Base-by-base conservation (phyloP, 2,797 vertebrate species). In the Hippoglossus hippoglossus region DNA sequence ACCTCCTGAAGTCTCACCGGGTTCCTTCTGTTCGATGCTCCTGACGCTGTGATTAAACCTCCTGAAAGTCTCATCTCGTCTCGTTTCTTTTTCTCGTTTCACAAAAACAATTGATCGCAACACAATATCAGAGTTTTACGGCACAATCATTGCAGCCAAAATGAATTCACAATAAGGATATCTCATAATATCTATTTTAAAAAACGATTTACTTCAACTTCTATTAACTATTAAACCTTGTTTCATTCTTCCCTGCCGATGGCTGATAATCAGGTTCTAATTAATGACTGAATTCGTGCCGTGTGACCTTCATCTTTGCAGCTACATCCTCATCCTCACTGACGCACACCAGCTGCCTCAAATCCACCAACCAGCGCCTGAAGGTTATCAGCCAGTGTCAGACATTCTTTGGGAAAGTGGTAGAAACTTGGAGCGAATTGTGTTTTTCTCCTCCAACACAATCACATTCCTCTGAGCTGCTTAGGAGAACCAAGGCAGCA, bases 321-420 rank as follows among this genome's bases (percentile, higher is more conserved):
- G 53, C 84, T 76, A 80, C 67, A 52, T 82, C 77, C 73, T 49
- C 66, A 50, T 82, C 77, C 73, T 49, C 8, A 31, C 47, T 77
- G 84, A 83, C 83, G 76, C 81, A 73, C 53, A 67, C n/a, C 63
- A 63, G 67, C 11, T 64, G 28, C 21, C 57, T 51, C 26, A 39
- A 26, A 53, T 13, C 65, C 60, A 44, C 13, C 63, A 3, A 26
- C 25, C 5, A 49, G 28, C 0, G 46, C 67, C 55, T 53, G 26
- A 61, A 63, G 79, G 76, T 80, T 84, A 75, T 85, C 83, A 70
- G 78, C 46, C 71, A 53, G 66, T 67, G 74, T 77, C 79, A 63
- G 59, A 63, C 73, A 68, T 84, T 89, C 61, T 80, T 75, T 54
- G 56, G 69, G 55, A 70, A 8, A 83, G 65, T 62, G 69, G 66